phyloP scores from a whole-genome alignment of 2,113 vertebrate genomes.

The Gadus chalcogrammus region DNA sequence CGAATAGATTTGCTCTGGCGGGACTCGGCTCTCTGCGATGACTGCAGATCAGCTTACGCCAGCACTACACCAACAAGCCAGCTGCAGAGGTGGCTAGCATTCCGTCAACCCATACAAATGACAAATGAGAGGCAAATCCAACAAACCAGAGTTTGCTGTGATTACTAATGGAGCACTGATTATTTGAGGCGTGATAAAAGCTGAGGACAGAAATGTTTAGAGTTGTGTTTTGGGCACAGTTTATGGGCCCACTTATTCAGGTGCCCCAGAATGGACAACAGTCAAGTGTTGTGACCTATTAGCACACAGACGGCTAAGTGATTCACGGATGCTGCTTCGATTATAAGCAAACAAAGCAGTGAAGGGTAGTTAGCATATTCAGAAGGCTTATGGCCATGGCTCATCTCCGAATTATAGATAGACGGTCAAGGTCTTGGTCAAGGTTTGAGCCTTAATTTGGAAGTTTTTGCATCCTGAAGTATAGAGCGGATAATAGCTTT shows the following conservation, averaged over 20 bases:
- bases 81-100: constrained; percentile 22
- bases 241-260: not conserved
- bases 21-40: constrained; percentile 29
- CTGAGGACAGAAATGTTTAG: not conserved
- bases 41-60: constrained; percentile 45
- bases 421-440: no score
- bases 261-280: no score
- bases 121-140: constrained; percentile 26
- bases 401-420: no score
- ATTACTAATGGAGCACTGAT: constrained; percentile 24
- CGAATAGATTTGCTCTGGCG: constrained; percentile 65
- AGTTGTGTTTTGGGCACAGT: not conserved
- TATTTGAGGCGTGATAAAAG: constrained; percentile 8
- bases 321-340: not conserved
- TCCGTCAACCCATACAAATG: not conserved
- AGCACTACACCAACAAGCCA: constrained; percentile 29
- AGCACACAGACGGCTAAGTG: not conserved
- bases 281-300: no score
- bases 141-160: constrained; percentile 28
- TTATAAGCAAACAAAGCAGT: no score
- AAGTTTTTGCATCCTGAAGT: no score
- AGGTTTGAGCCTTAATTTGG: no score
- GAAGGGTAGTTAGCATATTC: no score
- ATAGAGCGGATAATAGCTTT: no score
- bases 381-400: no score